Evolutionary conservation across 2,888 invertebrate species (phyloP).

Genomic region (Phaonia tiefii): DNA sequence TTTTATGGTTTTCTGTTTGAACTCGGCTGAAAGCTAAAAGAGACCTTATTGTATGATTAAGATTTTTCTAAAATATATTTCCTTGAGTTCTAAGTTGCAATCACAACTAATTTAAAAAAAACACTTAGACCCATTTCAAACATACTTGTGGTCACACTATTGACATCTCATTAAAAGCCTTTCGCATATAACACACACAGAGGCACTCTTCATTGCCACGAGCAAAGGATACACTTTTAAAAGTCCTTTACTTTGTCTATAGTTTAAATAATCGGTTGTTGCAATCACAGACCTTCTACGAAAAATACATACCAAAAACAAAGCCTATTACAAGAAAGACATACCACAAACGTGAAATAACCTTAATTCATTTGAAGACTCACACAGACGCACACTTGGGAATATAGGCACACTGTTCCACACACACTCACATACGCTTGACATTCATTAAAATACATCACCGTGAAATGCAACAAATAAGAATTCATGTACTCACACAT

Average conservation of each 20-base stretch:
- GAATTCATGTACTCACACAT: constrained; percentile 5
- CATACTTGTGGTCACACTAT: no score
- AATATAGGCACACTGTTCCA: constrained; percentile 7
- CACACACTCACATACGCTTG: constrained; percentile 3
- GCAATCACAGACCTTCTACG: constrained; percentile 29
- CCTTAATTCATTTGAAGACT: constrained; percentile 31
- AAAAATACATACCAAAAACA: constrained; percentile 2
- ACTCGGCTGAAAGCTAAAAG: no score
- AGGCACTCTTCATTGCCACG: neutral
- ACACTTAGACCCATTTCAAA: no score
- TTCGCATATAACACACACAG: neutral
- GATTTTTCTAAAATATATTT: no score
- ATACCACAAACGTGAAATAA: constrained; percentile 23
- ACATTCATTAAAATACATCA: neutral
- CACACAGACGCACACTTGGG: constrained; percentile 5
- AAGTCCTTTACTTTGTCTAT: constrained; percentile 30
- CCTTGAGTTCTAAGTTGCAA: no score
- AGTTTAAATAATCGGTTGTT: constrained; percentile 34
- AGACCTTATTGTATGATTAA: no score
- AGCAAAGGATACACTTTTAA: constrained; percentile 30
- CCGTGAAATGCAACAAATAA: constrained; percentile 19
- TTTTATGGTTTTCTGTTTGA: no score
- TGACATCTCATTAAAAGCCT: constrained; percentile 14
- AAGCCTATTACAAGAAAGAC: neutral
- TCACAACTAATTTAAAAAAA: no score